Evolutionary conservation across 2,888 invertebrate species (phyloP), one percentile per base, ranked within the genome.

Genomic region (Epinotia ramella): DNA sequence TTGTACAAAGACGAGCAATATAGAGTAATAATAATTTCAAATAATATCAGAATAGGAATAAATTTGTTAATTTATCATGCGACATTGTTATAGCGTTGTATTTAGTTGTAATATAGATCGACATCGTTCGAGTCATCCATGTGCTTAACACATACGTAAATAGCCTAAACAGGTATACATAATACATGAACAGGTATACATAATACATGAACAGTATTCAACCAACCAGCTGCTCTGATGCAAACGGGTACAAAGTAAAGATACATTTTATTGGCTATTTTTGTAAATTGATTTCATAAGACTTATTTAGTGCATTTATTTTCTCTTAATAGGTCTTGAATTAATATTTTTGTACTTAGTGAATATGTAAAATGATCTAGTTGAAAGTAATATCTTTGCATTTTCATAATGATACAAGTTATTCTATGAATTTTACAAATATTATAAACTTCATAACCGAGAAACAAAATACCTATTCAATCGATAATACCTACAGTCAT

Each of bases 1-100:
- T 93, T 94, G 94, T 94, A 94, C 94, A 94, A 94, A 94, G 87
- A 92, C 88, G 89, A 94, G 94, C 94, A 94, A 94, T 94, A 94
- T 94, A 94, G 92, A 88, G 89, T 89, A 87, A 81, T 88, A 87
- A 81, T 88, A 87, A 90, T 88, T 91, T 91, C 84, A 88, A 89
- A 87, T 87, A 88, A 80, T 87, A 86, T 80, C 75, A 76, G 75
- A 78, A 77, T 80, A 78, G 77, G 63, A 73, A 79, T 88, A 90
- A 82, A 86, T 84, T 89, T 86, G 89, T 91, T 91, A 88, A 87
- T 90, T 91, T 91, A 89, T 89, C 88, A 91, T 81, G 83, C 85
- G 84, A 87, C 84, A 90, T 90, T 93, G 91, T 90, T 92, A 92
- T 89, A 91, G 87, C 83, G 85, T n/a, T n/a, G n/a, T 88, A 88